Percentiles rank a stretch among this genome's conserved stretches.
phyloP scores from a whole-genome alignment of 2,888 invertebrate species.

The Brenthis hecate region DNA sequence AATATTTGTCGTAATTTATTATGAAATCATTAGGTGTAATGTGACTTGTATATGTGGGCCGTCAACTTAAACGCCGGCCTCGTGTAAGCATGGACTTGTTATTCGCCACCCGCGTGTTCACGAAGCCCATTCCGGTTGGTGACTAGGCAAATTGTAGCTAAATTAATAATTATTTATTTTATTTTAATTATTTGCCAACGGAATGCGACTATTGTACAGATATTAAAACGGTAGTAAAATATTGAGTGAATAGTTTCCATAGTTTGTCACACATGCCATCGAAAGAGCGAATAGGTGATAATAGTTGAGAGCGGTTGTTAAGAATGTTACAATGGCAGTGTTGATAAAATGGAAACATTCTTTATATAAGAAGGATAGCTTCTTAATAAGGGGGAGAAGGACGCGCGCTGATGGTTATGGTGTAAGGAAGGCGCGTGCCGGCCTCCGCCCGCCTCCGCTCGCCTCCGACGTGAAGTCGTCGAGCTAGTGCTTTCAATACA shows the following conservation, averaged over 20 bases:
- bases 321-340: conserved; percentile 39
- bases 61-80: conserved; percentile 60
- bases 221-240: conserved; percentile 67
- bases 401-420: conserved; percentile 27
- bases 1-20: conserved; percentile 79
- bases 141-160: conserved; percentile 80
- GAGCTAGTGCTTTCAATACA: conserved; percentile 55
- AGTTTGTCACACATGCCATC: conserved; percentile 33
- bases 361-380: conserved; percentile 58
- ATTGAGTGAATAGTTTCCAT: conserved; percentile 57
- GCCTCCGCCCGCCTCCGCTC: conserved; percentile 30
- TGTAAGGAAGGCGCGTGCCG: neutral
- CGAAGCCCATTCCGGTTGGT: conserved; percentile 78
- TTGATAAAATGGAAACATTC: conserved; percentile 44
- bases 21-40: conserved; percentile 74
- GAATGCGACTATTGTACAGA: conserved; percentile 81
- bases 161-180: conserved; percentile 77
- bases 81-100: conserved; percentile 74
- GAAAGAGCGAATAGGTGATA: neutral
- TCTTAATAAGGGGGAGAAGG: conserved; percentile 42
- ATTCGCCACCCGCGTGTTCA: conserved; percentile 82
- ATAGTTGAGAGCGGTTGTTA: conserved; percentile 9
- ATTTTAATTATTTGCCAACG: conserved; percentile 78
- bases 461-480: conserved; percentile 48
- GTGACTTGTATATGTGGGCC: conserved; percentile 62